These are phyloP conservation scores for Leguminivora glycinivorella DNA, from an alignment of 1,140 invertebrate species.

Conservation along the genomic window DNA sequence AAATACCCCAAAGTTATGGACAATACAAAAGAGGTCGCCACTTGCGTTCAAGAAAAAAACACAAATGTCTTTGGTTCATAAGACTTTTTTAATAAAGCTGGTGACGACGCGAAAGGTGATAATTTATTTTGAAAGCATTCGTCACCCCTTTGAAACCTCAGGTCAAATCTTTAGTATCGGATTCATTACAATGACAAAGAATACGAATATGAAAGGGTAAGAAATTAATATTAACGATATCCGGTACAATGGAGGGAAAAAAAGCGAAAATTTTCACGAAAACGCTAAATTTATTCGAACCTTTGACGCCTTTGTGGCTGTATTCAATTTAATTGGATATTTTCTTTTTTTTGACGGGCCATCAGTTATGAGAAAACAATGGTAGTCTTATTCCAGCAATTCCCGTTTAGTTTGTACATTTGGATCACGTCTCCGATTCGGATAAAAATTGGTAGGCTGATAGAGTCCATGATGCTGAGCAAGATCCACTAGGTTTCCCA, in stretches of 20 bases:
- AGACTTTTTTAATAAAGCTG: background rate
- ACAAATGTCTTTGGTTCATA: background rate
- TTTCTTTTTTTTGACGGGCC: conserved; percentile 25
- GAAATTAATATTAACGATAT: conserved; percentile 74
- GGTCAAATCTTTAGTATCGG: conserved; percentile 35
- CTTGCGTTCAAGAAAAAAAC: no score
- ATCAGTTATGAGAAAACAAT: conserved; percentile 17
- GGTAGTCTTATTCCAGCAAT: no score
- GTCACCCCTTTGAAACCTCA: conserved; percentile 8
- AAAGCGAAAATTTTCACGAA: conserved; percentile 61
- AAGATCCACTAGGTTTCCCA: no score
- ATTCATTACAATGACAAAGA: conserved; percentile 67
- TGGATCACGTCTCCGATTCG: no score
- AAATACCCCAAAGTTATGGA: no score
- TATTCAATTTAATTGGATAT: conserved; percentile 57
- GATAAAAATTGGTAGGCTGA: no score
- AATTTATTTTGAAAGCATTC: conserved; percentile 30
- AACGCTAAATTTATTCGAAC: conserved; percentile 67
- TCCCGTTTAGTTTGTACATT: no score
- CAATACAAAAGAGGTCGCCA: no score
- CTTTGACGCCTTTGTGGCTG: conserved; percentile 67
- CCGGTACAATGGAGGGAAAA: conserved; percentile 60
- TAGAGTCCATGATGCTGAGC: no score
- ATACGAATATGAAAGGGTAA: conserved; percentile 64
- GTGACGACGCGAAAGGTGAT: background rate